These are phyloP conservation scores for Dasyurus viverrinus DNA, from an alignment of 2,113 vertebrate species.

Conservation along the genomic window DNA sequence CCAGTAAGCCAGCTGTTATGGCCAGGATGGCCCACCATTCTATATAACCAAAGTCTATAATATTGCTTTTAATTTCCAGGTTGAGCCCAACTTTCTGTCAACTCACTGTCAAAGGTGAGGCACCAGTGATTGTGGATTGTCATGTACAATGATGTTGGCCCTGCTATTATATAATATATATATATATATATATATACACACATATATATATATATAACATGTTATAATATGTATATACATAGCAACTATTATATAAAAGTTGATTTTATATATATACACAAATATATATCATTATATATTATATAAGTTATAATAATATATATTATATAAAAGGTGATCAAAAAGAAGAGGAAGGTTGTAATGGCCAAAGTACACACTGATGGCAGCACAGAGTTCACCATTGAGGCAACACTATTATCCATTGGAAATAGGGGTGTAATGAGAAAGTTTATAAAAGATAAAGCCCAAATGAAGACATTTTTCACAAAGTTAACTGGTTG, in stretches of 20 bases:
- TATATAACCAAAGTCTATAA: conserved; percentile 66
- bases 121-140: conserved; percentile 95
- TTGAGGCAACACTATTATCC: conserved; percentile 79
- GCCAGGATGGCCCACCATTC: conserved; percentile 49
- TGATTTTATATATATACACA: too few relatives aligned
- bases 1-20: conserved; percentile 34
- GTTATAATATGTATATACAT: too few relatives aligned
- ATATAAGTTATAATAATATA: too few relatives aligned
- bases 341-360: conserved; percentile 93
- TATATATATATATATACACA: too few relatives aligned
- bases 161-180: conserved; percentile 81
- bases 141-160: conserved; percentile 97
- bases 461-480: background rate
- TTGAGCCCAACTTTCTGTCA: conserved; percentile 91
- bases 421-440: background rate
- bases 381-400: conserved; percentile 96
- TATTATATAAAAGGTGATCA: conserved; percentile 95
- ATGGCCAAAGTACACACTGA: conserved; percentile 99
- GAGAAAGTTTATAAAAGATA: background rate
- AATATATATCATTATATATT: too few relatives aligned
- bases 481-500: background rate
- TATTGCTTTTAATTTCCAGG: conserved; percentile 93
- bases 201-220: too few relatives aligned
- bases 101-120: conserved; percentile 89
- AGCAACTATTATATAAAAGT: too few relatives aligned